Percentiles rank a stretch among this genome's conserved stretches.
These are phyloP conservation scores for Trichomalopsis sarcophagae DNA, from an alignment of 1,140 invertebrate species.

Conservation along the genomic window DNA sequence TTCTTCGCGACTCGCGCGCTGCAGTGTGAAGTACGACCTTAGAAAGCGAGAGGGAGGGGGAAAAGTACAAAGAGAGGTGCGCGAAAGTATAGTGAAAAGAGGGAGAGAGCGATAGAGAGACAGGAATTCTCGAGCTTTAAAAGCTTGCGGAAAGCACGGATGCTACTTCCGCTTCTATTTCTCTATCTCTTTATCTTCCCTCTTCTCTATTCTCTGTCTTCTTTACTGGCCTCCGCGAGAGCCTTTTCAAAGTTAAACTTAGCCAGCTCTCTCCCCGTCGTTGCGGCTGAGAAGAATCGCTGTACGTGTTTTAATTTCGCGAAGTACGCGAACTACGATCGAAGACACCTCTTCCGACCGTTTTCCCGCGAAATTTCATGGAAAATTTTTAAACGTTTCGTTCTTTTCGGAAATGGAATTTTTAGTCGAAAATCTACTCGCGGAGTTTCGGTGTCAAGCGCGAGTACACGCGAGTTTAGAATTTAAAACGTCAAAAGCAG, in stretches of 20 bases:
- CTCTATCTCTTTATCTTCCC: neutral
- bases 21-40: neutral
- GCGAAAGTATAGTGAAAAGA: neutral
- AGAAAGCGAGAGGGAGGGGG: neutral
- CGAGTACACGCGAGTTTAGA: neutral
- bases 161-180: constrained; percentile 32
- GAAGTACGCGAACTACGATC: neutral
- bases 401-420: neutral
- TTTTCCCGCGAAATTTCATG: too few relatives aligned
- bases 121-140: constrained; percentile 16
- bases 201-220: neutral
- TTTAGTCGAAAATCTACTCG: neutral
- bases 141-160: constrained; percentile 20
- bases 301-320: constrained; percentile 44
- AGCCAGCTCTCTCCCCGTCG: neutral
- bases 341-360: too few relatives aligned
- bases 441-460: neutral
- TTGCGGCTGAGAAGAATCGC: constrained; percentile 10
- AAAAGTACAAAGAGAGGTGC: neutral
- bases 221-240: neutral
- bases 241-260: constrained; percentile 41
- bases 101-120: constrained; percentile 2
- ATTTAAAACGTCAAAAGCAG: neutral
- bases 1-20: neutral
- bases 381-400: too few relatives aligned